These are phyloP conservation scores for Therioaphis trifolii DNA, from an alignment of 2,888 invertebrate species.

Conservation along the genomic window DNA sequence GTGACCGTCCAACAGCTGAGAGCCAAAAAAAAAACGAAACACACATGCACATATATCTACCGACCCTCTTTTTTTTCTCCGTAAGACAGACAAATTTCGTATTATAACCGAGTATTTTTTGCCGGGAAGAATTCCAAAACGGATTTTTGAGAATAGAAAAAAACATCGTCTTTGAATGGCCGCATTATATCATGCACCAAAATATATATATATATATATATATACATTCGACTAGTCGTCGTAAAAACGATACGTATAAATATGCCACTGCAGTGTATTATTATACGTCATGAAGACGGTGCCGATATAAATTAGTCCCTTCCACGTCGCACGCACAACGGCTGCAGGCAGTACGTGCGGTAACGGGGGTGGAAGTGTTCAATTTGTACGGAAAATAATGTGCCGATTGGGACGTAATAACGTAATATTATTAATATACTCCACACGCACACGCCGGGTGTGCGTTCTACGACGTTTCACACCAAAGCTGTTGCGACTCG, in stretches of 20 bases:
- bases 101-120: conserved; percentile 30
- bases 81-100: background rate
- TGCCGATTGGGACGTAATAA: too few relatives aligned
- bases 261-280: too few relatives aligned
- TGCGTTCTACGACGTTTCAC: too few relatives aligned
- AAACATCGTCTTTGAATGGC: conserved; percentile 21
- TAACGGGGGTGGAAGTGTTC: background rate
- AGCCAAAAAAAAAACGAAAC: background rate
- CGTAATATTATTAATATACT: background rate
- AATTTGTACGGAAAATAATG: background rate
- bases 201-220: background rate
- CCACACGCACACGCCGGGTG: background rate
- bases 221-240: background rate
- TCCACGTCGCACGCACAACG: background rate
- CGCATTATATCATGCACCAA: background rate
- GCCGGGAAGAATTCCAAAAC: conserved; percentile 8
- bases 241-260: background rate
- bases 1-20: background rate
- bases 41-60: background rate
- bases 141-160: background rate
- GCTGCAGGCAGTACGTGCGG: too few relatives aligned
- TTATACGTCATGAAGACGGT: too few relatives aligned
- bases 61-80: conserved; percentile 3
- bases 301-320: background rate
- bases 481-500: too few relatives aligned